Conservation (phyloP, 2,113 vertebrate species). For the Rhea pennata region DNA sequence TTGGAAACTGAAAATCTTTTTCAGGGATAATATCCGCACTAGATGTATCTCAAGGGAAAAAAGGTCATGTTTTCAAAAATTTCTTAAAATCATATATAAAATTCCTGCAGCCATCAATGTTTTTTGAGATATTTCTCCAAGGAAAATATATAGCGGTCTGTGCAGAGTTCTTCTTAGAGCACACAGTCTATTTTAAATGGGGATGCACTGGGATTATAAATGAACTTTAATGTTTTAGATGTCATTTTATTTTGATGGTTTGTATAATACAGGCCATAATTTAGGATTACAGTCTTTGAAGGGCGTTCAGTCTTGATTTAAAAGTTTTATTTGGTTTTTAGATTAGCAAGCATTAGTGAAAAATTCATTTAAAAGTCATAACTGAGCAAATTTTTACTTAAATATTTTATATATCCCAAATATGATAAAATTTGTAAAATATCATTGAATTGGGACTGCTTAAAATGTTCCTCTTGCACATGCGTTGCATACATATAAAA, state of each 20-base stretch:
- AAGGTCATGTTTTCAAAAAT: fast-evolving
- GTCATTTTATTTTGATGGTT: neutral
- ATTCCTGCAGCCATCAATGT: neutral
- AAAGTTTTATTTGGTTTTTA: neutral
- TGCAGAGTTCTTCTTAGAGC: neutral
- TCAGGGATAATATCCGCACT: neutral
- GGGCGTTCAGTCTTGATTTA: neutral
- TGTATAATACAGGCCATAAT: neutral
- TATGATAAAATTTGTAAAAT: neutral
- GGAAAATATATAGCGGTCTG: neutral
- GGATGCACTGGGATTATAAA: neutral
- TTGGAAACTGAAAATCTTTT: neutral
- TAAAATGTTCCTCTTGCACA: neutral
- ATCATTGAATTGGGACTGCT: neutral
- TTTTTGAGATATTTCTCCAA: neutral
- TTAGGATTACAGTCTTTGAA: neutral
- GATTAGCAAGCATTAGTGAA: neutral
- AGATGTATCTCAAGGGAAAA: neutral
- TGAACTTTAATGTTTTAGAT: neutral
- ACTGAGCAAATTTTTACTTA: neutral
- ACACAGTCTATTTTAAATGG: neutral
- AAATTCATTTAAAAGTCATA: neutral
- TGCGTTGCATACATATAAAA: neutral
- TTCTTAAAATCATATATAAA: neutral
- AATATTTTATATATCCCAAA: neutral